These are phyloP conservation scores for Seladonia tumulorum DNA, from an alignment of 2,888 invertebrate genomes.

Conservation along the genomic window DNA sequence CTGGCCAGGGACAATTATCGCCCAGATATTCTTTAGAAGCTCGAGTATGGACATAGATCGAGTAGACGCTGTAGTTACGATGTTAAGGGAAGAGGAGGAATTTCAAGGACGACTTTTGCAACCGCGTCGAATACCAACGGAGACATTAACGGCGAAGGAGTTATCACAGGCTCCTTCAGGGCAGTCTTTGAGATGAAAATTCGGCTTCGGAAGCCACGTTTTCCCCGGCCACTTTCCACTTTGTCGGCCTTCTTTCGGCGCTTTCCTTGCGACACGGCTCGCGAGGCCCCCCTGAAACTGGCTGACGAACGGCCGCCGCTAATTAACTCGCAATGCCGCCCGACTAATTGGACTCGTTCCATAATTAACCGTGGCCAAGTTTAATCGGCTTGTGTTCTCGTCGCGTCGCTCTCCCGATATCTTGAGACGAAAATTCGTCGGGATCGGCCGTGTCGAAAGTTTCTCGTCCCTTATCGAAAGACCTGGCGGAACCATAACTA, in stretches of 20 bases:
- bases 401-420: not conserved
- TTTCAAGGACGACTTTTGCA: not conserved
- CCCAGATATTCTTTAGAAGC: too few species aligned
- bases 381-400: slow-evolving; percentile 56
- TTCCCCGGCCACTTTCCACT: slow-evolving; percentile 31
- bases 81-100: not conserved
- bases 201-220: not conserved
- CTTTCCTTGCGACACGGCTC: not conserved
- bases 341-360: slow-evolving; percentile 65
- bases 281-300: slow-evolving; percentile 37
- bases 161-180: not conserved
- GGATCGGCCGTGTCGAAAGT: not conserved
- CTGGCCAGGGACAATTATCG: too few species aligned
- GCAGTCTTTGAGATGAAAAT: slow-evolving; percentile 10
- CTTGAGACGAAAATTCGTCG: slow-evolving; percentile 6
- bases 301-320: slow-evolving; percentile 51
- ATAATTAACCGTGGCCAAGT: slow-evolving; percentile 61
- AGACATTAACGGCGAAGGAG: not conserved
- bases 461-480: not conserved
- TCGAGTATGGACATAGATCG: too few species aligned
- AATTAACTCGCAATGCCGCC: slow-evolving; percentile 65
- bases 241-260: slow-evolving; percentile 13
- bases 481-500: not conserved
- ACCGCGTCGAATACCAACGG: not conserved
- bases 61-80: not conserved